phyloP scores from a whole-genome alignment of 2,113 vertebrate species.

The Sorex fumeus region DNA sequence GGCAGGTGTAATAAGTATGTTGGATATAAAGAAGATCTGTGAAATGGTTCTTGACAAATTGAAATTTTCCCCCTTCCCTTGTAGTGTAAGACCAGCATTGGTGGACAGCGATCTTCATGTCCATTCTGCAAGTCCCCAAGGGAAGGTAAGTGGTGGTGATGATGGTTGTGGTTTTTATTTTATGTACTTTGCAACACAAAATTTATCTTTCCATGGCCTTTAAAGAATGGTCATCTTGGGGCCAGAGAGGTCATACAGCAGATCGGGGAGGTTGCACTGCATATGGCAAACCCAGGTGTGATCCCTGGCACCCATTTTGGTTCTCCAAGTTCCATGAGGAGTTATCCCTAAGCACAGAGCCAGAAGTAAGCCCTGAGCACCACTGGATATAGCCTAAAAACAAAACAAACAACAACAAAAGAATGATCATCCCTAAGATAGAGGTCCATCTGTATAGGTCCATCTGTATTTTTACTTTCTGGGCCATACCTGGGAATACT shows the following conservation, averaged over 20 bases:
- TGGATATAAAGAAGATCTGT: not conserved
- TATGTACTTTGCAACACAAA: not conserved
- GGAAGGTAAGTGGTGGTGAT: constrained; percentile 86
- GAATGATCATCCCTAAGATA: not conserved
- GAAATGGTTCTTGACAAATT: constrained; percentile 37
- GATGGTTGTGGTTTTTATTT: constrained; percentile 17
- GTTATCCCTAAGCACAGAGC: too few relatives aligned
- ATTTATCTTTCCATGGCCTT: constrained; percentile 24
- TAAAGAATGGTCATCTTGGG: not conserved
- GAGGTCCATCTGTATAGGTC: constrained; percentile 31
- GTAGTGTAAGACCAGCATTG: constrained; percentile 89
- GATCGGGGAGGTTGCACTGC: too few relatives aligned
- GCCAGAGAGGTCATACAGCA: too few relatives aligned
- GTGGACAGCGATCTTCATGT: constrained; percentile 89
- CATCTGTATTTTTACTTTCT: not conserved
- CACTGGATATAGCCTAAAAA: too few relatives aligned
- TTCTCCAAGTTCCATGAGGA: too few relatives aligned
- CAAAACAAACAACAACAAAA: too few relatives aligned
- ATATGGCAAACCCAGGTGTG: too few relatives aligned
- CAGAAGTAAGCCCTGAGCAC: too few relatives aligned
- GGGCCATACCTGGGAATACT: too few relatives aligned
- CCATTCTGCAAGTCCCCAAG: constrained; percentile 90
- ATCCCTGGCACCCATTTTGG: too few relatives aligned
- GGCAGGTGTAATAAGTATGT: constrained; percentile 26
- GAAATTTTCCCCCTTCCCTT: constrained; percentile 72